Conservation (phyloP, 1,140 invertebrate genomes). For the Diachasmimorpha longicaudata region DNA sequence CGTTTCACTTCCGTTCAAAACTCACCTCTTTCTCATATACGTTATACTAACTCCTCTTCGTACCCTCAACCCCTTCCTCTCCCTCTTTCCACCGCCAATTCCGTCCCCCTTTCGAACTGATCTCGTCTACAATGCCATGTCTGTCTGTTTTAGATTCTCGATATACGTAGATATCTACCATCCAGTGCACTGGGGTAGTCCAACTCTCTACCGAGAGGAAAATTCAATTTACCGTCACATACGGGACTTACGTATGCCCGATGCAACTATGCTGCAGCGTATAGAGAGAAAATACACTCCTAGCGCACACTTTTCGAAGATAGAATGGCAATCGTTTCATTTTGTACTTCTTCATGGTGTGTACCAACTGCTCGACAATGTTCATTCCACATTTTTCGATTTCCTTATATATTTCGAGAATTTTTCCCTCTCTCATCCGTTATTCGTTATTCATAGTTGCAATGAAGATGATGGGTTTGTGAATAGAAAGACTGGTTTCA, state of each 20-base stretch:
- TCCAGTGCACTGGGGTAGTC: neutral
- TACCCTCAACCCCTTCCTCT: neutral
- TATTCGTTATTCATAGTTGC: too few species aligned
- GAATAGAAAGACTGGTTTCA: too few species aligned
- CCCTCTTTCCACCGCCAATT: neutral
- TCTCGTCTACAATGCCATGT: neutral
- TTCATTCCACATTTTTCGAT: neutral
- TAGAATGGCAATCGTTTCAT: neutral
- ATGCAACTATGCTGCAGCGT: neutral
- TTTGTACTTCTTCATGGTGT: neutral
- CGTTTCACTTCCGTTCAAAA: neutral
- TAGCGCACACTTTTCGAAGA: neutral
- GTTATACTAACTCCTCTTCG: neutral
- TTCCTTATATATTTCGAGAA: neutral
- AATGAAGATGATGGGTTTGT: too few species aligned
- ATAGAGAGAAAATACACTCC: neutral
- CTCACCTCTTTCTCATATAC: neutral
- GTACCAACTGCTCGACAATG: neutral
- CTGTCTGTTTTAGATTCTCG: constrained; percentile 19
- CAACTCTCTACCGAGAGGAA: neutral
- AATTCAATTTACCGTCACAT: constrained; percentile 22
- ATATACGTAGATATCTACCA: constrained; percentile 6
- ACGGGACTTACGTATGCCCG: constrained; percentile 14
- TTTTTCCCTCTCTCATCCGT: neutral
- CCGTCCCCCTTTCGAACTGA: neutral